phyloP scores from a whole-genome alignment of 2,797 vertebrate genomes.

The Agapornis canus region DNA sequence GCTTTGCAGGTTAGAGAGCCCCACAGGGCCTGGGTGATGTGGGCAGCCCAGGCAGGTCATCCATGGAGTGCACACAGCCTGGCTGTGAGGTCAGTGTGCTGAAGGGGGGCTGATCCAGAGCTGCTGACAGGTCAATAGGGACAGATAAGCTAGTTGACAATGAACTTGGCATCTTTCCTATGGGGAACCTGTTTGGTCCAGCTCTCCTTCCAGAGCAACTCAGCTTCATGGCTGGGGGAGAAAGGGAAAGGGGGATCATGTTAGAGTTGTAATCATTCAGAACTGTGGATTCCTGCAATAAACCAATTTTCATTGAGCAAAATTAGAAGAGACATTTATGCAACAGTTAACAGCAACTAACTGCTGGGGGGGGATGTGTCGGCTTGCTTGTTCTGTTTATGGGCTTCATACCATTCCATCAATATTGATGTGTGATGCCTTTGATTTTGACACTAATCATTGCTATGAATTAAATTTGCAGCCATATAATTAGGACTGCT shows the following conservation, averaged over 20 bases:
- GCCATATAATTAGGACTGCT: constrained; percentile 80
- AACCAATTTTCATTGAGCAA: constrained; percentile 39
- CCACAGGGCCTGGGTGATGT: background rate
- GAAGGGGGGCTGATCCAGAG: background rate
- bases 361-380: constrained; percentile 35
- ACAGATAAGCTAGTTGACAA: background rate
- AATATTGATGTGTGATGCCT: constrained; percentile 80
- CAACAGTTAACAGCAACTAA: constrained; percentile 65
- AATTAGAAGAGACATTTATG: constrained; percentile 66
- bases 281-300: constrained; percentile 8
- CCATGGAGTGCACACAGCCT: fast-evolving
- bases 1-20: constrained; percentile 25
- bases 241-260: background rate
- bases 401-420: constrained; percentile 71
- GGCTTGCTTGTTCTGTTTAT: constrained; percentile 70
- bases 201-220: background rate
- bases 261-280: background rate
- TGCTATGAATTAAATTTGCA: constrained; percentile 80
- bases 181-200: background rate
- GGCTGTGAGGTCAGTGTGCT: fast-evolving
- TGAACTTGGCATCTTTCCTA: background rate
- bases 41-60: background rate
- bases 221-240: background rate
- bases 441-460: constrained; percentile 81
- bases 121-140: background rate